A percentile compares a stretch with the other conserved stretches of the same genome.
These are phyloP conservation scores for Ochotona princeps DNA, from an alignment of 2,113 vertebrate species.

Conservation along the genomic window DNA sequence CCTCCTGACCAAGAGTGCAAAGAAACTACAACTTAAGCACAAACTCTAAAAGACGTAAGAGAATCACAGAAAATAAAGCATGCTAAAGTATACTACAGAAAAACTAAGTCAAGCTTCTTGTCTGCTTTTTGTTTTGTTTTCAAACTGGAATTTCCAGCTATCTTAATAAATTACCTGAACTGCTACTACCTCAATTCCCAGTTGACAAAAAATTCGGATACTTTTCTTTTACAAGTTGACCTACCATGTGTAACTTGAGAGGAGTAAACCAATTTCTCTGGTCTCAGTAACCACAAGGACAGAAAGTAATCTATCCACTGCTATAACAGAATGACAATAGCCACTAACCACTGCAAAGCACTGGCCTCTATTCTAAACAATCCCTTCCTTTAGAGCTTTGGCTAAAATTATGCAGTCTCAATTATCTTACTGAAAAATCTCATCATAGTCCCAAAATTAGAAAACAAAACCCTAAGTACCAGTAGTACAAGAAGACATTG, in stretches of 20 bases:
- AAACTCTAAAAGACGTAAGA: conserved; percentile 23
- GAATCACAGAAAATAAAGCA: conserved; percentile 55
- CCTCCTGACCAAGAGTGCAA: conserved; percentile 1
- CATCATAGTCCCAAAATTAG: conserved; percentile 54
- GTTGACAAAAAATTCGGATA: conserved; percentile 58
- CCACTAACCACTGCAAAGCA: conserved; percentile 5
- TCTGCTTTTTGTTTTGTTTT: conserved; percentile 63
- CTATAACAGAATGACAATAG: conserved; percentile 20
- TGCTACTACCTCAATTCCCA: conserved; percentile 47
- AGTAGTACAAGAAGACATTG: not conserved
- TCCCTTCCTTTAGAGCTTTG: not conserved
- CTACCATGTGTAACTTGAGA: conserved; percentile 62
- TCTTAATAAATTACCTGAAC: conserved; percentile 29
- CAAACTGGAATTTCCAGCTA: conserved; percentile 53
- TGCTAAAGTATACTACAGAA: not conserved
- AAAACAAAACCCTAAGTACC: conserved; percentile 50
- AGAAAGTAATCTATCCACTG: conserved; percentile 56
- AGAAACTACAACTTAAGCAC: conserved; percentile 54
- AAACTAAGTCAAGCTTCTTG: not conserved
- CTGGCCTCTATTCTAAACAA: conserved; percentile 31
- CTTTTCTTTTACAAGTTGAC: conserved; percentile 57
- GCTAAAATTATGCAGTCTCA: conserved; percentile 60
- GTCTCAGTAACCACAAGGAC: conserved; percentile 57
- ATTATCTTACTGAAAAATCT: conserved; percentile 63
- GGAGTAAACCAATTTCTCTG: conserved; percentile 52